phyloP scores from a whole-genome alignment of 1,140 invertebrate species.

The Apis mellifera region DNA sequence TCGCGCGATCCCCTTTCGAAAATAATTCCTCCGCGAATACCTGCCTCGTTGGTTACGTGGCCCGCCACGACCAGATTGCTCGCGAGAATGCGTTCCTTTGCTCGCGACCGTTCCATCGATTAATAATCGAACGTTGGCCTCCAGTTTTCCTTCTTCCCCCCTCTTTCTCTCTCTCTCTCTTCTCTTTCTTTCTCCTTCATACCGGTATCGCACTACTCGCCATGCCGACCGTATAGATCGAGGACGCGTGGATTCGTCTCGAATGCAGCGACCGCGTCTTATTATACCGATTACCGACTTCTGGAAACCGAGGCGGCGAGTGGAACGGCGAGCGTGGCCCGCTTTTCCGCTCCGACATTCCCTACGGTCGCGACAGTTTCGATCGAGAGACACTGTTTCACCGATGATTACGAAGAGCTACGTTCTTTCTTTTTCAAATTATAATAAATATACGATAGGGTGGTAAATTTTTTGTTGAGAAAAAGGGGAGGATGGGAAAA shows the following conservation, averaged over 20 bases:
- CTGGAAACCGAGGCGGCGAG: not conserved
- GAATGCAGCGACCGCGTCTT: conserved; percentile 59
- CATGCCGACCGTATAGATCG: conserved; percentile 57
- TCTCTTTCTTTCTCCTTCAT: not conserved
- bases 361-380: not conserved
- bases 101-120: conserved; percentile 54
- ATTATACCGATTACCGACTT: conserved; percentile 30
- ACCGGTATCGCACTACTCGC: conserved; percentile 66
- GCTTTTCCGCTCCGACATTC: conserved; percentile 1
- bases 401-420: too few species aligned
- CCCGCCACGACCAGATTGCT: not conserved
- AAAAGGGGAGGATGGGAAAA: not conserved
- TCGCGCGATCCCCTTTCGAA: conserved; percentile 50
- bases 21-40: conserved; percentile 51
- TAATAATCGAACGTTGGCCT: conserved; percentile 66
- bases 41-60: conserved; percentile 10
- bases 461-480: too few species aligned
- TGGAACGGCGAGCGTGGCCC: conserved; percentile 14
- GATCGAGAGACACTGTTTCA: not conserved
- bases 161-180: too few species aligned
- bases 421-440: too few species aligned
- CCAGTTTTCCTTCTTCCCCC: conserved; percentile 2
- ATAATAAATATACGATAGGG: too few species aligned
- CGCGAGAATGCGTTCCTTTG: conserved; percentile 45
- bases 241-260: conserved; percentile 58